phyloP scores from a whole-genome alignment of 1,140 invertebrate genomes.

The Scaptomyza pallida region DNA sequence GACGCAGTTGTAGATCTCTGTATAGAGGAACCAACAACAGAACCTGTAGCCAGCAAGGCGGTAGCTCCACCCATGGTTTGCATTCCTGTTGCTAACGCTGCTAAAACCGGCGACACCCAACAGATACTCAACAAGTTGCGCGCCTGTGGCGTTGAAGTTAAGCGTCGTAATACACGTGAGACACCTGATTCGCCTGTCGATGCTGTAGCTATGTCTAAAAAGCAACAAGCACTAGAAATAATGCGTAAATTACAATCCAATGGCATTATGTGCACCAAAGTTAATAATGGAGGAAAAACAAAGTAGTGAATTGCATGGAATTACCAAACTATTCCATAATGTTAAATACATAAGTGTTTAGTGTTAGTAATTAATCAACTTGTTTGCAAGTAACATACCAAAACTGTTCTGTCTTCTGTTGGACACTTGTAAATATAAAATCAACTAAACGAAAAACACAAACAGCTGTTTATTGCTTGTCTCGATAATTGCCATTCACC shows the following conservation, averaged over 20 bases:
- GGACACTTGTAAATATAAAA: not conserved
- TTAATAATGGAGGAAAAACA: slow-evolving; percentile 32
- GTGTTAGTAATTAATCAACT: no score
- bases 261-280: slow-evolving; percentile 72
- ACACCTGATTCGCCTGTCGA: not conserved
- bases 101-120: slow-evolving; percentile 49
- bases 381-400: no score
- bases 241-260: slow-evolving; percentile 73
- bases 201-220: slow-evolving; percentile 17
- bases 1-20: slow-evolving; percentile 33
- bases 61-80: slow-evolving; percentile 1
- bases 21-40: slow-evolving; percentile 1
- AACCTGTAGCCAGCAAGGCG: not conserved
- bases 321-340: no score
- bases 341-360: no score
- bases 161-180: slow-evolving; percentile 51
- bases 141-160: slow-evolving; percentile 68
- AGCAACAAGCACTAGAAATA: slow-evolving; percentile 61
- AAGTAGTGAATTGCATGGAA: not conserved
- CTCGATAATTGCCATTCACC: not conserved
- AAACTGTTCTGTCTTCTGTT: no score
- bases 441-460: slow-evolving; percentile 3
- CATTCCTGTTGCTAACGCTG: not conserved
- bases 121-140: slow-evolving; percentile 70
- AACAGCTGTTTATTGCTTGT: no score